Evolutionary conservation across 2,113 vertebrate species (phyloP), one percentile per base, ranked within the genome.

Genomic region (Ceyx cyanopectus): DNA sequence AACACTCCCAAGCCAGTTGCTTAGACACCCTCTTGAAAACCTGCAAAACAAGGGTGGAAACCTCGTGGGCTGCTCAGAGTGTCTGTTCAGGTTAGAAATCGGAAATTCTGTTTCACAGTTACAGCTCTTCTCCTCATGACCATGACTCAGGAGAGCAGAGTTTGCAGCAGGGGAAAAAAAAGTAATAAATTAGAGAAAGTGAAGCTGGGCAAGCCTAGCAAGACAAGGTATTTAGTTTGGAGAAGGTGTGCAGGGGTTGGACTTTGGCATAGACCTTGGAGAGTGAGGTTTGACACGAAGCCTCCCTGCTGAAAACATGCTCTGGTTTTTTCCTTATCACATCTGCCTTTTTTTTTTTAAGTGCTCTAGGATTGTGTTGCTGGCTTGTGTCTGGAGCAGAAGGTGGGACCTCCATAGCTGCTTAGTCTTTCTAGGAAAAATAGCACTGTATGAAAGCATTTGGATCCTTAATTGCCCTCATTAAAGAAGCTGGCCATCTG

Each of bases 11-110:
- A 41, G 26, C 70, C 86, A 92, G 95, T 95, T 94, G 93, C 96
- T 93, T 87, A 68, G 94, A 95, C 94, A 96, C 91, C 27, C 89
- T 48, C 23, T 12, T 80, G 91, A 89, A 80, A 94, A 94, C 92
- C 95, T 96, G 95, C 94, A 96, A 95, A 96, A 96, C 95, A 95
- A 96, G 94, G 95, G 94, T 96, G 96, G 95, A 5, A 96, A 94
- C 95, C 89, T 94, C 7, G 10, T 6, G 92, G 87, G 89, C 93
- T 60, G n/a, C 93, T 95, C 68, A 8, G n/a, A 57, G n/a, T 6
- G 82, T 87, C 87, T 87, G 75, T 20, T 76, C 95, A 96, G 92
- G 95, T 96, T 93, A 51, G 94, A 48, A 87, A 58, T 90, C 4
- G 91, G 94, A 94, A 93, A 94, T 40, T 95, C 67, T 95, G 90